Base-by-base conservation (phyloP, 2,797 vertebrate species). In the Alouatta caraya region DNA sequence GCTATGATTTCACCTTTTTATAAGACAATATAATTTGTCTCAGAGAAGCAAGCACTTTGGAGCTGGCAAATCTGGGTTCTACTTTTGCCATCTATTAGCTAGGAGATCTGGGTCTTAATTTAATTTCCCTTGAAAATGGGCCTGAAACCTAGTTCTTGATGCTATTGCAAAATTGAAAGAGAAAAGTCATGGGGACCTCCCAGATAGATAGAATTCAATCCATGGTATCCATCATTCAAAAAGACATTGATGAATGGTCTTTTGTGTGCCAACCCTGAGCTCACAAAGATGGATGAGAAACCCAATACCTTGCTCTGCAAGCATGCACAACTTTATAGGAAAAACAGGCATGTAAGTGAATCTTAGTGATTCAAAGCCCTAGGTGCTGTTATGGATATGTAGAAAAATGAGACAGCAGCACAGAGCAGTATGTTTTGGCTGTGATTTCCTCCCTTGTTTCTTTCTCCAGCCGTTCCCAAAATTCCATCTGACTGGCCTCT, bases 51-150 rank as follows among this genome's bases (percentile, higher is more conserved):
- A 46, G 39, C 3, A 11, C n/a, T 80, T 73, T 52, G 12, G 22
- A 70, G 0, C n/a, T 39, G 46, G 33, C 22, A 92, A 92, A 48
- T 6, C 4, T 91, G 42, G 5, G 4, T 84, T 85, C 64, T 84
- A 10, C 12, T 79, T 12, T 86, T 83, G 44, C 67, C 13, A 5
- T 17, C 50, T 88, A 52, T 73, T 70, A 17, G 5, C 44, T 88
- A 6, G 73, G 73, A 88, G 61, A 88, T 26, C 30, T 86, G 6
- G 55, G 17, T 21, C 30, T 94, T 52, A n/a, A 93, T 82, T 93
- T 81, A 28, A 88, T 73, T 94, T 97, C 73, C 55, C 30, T 94
- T 52, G 55, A 85, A 97, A 59, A 72, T 61, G 39, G 11, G 22
- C 21, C 57, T 75, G 26, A 44, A 64, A 50, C 42, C 81, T 64